A percentile compares a stretch with the other conserved stretches of the same genome.
phyloP scores from a whole-genome alignment of 2,797 vertebrate species.

The Enteromius trimaculatus region DNA sequence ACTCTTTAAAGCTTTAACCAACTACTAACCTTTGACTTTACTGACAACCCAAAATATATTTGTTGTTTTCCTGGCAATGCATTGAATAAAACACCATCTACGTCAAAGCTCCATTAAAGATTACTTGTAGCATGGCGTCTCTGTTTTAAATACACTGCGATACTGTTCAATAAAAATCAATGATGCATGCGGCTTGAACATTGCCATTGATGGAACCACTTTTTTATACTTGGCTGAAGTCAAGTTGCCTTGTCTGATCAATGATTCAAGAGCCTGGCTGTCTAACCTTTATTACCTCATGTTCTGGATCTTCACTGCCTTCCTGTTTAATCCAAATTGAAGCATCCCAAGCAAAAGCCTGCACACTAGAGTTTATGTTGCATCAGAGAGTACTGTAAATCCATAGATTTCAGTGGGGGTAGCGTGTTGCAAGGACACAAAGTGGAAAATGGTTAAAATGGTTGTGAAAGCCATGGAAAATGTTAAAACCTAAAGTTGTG shows the following conservation, averaged over 20 bases:
- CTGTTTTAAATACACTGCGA: conserved; percentile 40
- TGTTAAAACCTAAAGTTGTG: neutral
- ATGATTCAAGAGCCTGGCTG: conserved; percentile 67
- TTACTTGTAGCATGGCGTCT: conserved; percentile 28
- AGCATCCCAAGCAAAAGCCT: conserved; percentile 50
- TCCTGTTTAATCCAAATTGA: conserved; percentile 58
- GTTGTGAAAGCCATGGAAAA: neutral
- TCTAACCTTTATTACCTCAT: conserved; percentile 64
- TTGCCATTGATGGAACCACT: conserved; percentile 65
- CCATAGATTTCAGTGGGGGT: neutral
- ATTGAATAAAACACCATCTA: conserved; percentile 8
- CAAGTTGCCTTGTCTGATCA: conserved; percentile 68
- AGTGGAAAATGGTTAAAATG: neutral
- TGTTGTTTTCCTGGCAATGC: conserved; percentile 35
- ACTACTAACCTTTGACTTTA: neutral
- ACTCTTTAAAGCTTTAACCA: neutral
- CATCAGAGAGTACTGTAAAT: neutral
- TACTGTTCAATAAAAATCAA: conserved; percentile 47
- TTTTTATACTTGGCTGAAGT: conserved; percentile 63
- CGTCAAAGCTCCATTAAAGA: conserved; percentile 24
- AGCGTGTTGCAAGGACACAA: neutral
- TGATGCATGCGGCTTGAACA: conserved; percentile 45
- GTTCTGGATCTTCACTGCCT: conserved; percentile 37
- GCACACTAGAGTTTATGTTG: neutral
- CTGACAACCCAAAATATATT: conserved; percentile 34